Evolutionary conservation across 1,140 invertebrate species (phyloP).

Genomic region (Drosophila tristis): DNA sequence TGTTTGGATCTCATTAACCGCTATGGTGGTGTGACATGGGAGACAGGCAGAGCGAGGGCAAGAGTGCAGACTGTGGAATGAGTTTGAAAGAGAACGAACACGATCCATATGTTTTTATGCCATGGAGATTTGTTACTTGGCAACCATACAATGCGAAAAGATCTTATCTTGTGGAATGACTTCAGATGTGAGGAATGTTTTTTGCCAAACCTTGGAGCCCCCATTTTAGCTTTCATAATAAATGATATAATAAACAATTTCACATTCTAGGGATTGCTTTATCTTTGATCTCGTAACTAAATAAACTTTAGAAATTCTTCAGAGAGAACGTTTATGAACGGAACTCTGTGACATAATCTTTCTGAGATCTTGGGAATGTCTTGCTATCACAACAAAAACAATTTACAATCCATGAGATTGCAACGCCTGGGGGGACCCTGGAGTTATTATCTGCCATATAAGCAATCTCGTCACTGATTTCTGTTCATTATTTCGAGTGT

Average conservation of each 20-base stretch:
- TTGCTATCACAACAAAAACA: too few species aligned
- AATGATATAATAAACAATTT: conserved; percentile 19
- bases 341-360: too few species aligned
- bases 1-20: conserved; percentile 22
- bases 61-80: conserved; percentile 24
- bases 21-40: conserved; percentile 15
- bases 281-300: conserved; percentile 2
- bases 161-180: conserved; percentile 19
- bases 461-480: conserved; percentile 10
- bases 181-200: too few species aligned
- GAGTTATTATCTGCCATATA: conserved; percentile 30
- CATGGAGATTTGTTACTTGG: conserved; percentile 9
- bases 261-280: too few species aligned
- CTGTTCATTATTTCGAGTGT: conserved; percentile 50
- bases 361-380: too few species aligned
- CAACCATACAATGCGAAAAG: background rate
- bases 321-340: too few species aligned
- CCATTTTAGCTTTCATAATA: conserved; percentile 14
- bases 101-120: conserved; percentile 38
- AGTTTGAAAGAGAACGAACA: conserved; percentile 41
- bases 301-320: background rate
- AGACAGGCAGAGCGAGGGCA: conserved; percentile 2
- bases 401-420: conserved; percentile 25
- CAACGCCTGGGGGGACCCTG: background rate
- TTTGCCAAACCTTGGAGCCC: too few species aligned